Evolutionary conservation across 2,797 vertebrate genomes (phyloP).

Genomic region (Philypnodon macrostomus): DNA sequence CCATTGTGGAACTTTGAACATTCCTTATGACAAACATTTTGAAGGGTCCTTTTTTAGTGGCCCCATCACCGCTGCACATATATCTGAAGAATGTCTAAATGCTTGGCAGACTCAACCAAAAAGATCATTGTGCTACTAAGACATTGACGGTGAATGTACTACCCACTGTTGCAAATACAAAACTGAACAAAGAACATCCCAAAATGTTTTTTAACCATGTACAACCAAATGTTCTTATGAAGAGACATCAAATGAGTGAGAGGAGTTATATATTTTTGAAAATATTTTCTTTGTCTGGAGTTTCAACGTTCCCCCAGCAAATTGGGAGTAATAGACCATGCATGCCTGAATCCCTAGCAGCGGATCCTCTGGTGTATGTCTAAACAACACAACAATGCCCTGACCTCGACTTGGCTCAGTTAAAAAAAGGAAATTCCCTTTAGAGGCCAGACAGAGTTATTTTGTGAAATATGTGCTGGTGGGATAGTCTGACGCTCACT

Average conservation of each 20-base stretch:
- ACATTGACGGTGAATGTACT: too few species aligned
- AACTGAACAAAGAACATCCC: neutral
- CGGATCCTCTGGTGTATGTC: constrained; percentile 4
- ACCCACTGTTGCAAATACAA: too few species aligned
- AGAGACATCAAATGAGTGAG: neutral
- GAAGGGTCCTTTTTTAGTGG: too few species aligned
- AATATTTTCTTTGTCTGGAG: neutral
- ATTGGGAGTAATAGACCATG: neutral
- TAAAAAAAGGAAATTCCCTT: constrained; percentile 26
- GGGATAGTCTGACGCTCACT: constrained; percentile 22
- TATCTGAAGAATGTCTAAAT: too few species aligned
- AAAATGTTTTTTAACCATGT: too few species aligned
- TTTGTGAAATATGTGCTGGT: constrained; percentile 30
- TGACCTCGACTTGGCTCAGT: constrained; percentile 26
- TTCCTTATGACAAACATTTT: too few species aligned
- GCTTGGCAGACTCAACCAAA: too few species aligned
- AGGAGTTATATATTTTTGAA: neutral
- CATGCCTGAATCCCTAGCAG: neutral
- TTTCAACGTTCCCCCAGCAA: neutral
- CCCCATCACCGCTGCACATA: too few species aligned
- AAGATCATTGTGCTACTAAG: too few species aligned
- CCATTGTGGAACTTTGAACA: too few species aligned
- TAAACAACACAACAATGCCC: constrained; percentile 21
- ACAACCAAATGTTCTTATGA: neutral
- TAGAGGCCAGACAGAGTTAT: constrained; percentile 41